Evolutionary conservation across 2,113 vertebrate genomes (phyloP).

Genomic region (Puntigrus tetrazona): DNA sequence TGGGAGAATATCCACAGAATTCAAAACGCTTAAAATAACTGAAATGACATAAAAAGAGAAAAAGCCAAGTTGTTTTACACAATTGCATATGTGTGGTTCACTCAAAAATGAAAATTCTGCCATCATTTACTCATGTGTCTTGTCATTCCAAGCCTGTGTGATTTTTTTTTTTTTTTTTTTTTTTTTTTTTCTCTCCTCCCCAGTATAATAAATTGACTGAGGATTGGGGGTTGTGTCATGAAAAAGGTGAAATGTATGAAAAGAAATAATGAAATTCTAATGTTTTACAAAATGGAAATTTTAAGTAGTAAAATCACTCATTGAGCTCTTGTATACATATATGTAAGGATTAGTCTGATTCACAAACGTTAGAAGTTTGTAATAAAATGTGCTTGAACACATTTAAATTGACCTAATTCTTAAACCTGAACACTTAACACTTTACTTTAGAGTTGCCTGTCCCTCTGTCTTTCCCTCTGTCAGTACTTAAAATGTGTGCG

Average conservation of each 20-base stretch:
- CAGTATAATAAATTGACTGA: too few relatives aligned
- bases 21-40: constrained; percentile 73
- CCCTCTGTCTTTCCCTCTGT: not conserved
- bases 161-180: not conserved
- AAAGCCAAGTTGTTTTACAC: not conserved
- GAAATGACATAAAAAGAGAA: not conserved
- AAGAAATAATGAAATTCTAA: not conserved
- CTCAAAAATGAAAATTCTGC: not conserved
- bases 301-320: not conserved
- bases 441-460: too few relatives aligned
- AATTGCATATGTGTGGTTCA: not conserved
- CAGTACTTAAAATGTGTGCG: not conserved
- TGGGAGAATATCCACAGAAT: constrained; percentile 70
- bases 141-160: not conserved
- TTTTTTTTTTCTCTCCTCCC: too few relatives aligned
- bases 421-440: too few relatives aligned
- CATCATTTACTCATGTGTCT: not conserved
- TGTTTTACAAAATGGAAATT: too few relatives aligned
- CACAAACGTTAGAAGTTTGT: too few relatives aligned
- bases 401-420: too few relatives aligned
- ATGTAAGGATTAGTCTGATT: not conserved
- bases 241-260: not conserved
- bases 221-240: too few relatives aligned
- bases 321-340: too few relatives aligned
- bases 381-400: too few relatives aligned